Base-by-base conservation (phyloP, 2,888 invertebrate genomes). In the Tigriopus californicus region DNA sequence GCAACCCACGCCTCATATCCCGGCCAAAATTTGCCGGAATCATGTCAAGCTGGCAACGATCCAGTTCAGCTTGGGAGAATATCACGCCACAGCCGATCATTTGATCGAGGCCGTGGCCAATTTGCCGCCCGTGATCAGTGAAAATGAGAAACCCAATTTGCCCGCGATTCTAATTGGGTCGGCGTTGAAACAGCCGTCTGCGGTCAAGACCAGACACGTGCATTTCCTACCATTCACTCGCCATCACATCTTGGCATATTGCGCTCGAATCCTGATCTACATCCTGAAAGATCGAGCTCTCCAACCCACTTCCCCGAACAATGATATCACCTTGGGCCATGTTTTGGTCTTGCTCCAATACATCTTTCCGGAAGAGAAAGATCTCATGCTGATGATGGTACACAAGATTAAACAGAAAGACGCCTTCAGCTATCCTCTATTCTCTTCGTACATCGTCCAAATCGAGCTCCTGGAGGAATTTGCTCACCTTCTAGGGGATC, bases 401-500 rank as follows among this genome's bases (percentile, higher is more conserved):
- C 56, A 56, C 46, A 15, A 33, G 25, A 56, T 56, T 46, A 18
- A 33, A 4, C 20, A 44, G 18, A 24, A 20, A 11, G 56, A 56
- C 12, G 13, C 18, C 33, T 56, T 56, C 22, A 44, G 20, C 1
- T 56, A 56, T 33, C 56, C 56, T 1, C 2, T 44, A 20, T 56
- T 56, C 22, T 25, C 18, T 5, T 20, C 18, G n/a, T 33, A 56
- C 46, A 46, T 56, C 24, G 46, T 46, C 41, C 42, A 56, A 8
- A 56, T 56, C 46, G 56, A 56, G 25, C 46, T 56, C 2, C n/a
- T 56, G 20, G 56, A 56, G 46, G 46, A 46, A 22, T 56, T 56
- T 25, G 18, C 44, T n/a, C 20, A 44, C 12, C 44, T 56, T 15
- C 13, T 44, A 11, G 12, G 13, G 13, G 56, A 56, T n/a, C 20